Evolutionary conservation across 2,797 vertebrate genomes (phyloP).

Genomic region (Helarctos malayanus): DNA sequence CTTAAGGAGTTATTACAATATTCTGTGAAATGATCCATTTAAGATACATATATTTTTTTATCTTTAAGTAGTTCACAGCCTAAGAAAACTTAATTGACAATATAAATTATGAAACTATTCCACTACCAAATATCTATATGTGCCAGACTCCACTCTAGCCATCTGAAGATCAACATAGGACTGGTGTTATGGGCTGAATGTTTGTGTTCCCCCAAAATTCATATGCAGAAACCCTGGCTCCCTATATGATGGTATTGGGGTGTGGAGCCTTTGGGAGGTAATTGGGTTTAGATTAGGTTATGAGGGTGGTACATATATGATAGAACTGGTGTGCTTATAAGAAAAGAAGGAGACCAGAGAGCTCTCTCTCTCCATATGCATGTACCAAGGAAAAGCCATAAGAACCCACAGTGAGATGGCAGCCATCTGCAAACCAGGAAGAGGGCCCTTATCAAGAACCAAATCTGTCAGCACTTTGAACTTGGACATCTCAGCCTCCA

Average conservation of each 20-base stretch:
- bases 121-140: not conserved
- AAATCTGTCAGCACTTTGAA: not conserved
- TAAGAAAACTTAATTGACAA: not conserved
- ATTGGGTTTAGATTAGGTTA: not conserved
- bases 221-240: not conserved
- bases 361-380: not conserved
- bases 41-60: not conserved
- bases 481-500: not conserved
- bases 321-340: not conserved
- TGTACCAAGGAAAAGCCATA: not conserved
- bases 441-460: not conserved
- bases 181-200: not conserved
- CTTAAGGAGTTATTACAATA: conserved; percentile 18
- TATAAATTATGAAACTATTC: not conserved
- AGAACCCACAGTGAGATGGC: not conserved
- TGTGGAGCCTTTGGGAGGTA: not conserved
- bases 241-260: not conserved
- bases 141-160: not conserved
- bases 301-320: not conserved
- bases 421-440: not conserved
- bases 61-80: not conserved
- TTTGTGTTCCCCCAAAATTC: not conserved
- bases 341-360: not conserved
- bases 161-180: not conserved
- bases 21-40: not conserved